These are phyloP conservation scores for Gymnosoma rotundatum DNA, from an alignment of 2,888 invertebrate genomes.

Conservation along the genomic window DNA sequence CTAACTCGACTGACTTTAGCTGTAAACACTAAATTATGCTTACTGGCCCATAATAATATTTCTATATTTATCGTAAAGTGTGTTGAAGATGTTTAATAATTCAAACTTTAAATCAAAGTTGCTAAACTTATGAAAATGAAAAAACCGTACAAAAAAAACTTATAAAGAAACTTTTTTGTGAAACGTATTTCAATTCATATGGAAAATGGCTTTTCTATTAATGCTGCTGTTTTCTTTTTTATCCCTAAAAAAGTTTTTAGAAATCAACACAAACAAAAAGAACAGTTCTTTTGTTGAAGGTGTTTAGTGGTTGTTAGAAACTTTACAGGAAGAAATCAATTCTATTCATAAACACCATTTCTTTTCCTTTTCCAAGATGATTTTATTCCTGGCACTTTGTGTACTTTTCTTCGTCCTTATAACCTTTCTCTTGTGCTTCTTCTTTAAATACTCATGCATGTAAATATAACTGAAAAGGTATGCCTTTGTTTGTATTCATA, in stretches of 20 bases:
- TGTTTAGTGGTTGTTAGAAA: constrained; percentile 63
- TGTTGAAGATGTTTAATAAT: too few relatives aligned
- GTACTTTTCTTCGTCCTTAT: not conserved
- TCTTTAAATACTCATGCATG: not conserved
- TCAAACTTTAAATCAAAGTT: too few relatives aligned
- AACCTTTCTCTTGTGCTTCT: constrained; percentile 57
- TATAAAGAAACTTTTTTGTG: too few relatives aligned
- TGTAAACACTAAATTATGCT: too few relatives aligned
- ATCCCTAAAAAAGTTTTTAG: not conserved
- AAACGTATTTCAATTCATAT: too few relatives aligned
- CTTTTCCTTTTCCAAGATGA: constrained; percentile 8
- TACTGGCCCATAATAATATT: too few relatives aligned
- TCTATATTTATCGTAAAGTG: too few relatives aligned
- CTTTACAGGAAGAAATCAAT: constrained; percentile 66
- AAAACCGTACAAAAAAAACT: too few relatives aligned
- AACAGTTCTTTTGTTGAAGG: constrained; percentile 57
- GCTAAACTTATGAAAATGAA: too few relatives aligned
- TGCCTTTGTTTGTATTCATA: constrained; percentile 6
- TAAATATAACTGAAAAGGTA: not conserved
- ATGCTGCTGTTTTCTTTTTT: constrained; percentile 1
- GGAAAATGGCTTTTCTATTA: not conserved
- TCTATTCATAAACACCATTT: constrained; percentile 62
- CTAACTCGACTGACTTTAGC: too few relatives aligned
- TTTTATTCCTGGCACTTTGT: constrained; percentile 2
- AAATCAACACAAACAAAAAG: constrained; percentile 4